Evolutionary conservation across 2,113 vertebrate species (phyloP).

Genomic region (Rutilus rutilus): DNA sequence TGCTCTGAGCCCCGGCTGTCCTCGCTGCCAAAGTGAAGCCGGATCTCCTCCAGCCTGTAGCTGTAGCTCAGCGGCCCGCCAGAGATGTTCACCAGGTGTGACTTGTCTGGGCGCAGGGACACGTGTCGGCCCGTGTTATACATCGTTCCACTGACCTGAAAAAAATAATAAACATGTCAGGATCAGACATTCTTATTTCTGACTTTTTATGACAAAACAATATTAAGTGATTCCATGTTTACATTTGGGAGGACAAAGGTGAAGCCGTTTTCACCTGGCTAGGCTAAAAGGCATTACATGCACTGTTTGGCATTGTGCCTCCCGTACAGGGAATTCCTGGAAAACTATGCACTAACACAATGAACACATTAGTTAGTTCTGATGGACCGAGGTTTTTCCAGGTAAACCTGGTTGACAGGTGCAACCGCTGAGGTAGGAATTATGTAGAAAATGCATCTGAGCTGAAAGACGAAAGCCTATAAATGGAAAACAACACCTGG

Average conservation of each 20-base stretch:
- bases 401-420: slow-evolving; percentile 22
- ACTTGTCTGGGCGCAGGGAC: slow-evolving; percentile 89
- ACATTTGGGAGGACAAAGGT: not conserved
- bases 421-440: slow-evolving; percentile 20
- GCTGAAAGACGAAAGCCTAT: not conserved
- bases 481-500: slow-evolving; percentile 26
- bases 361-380: not conserved
- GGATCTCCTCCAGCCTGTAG: slow-evolving; percentile 90
- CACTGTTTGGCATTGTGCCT: slow-evolving; percentile 20
- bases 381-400: slow-evolving; percentile 15
- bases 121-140: slow-evolving; percentile 96
- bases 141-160: slow-evolving; percentile 92
- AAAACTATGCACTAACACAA: not conserved
- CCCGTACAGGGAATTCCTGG: not conserved
- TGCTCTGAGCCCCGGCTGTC: slow-evolving; percentile 92
- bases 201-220: slow-evolving; percentile 5
- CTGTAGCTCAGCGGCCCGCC: slow-evolving; percentile 94
- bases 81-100: slow-evolving; percentile 92
- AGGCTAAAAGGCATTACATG: slow-evolving; percentile 12
- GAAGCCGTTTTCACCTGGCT: slow-evolving; percentile 1
- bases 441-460: slow-evolving; percentile 3
- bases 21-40: slow-evolving; percentile 92
- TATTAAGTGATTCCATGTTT: not conserved
- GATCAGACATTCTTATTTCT: not conserved
- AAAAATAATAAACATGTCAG: not conserved